A percentile compares a stretch with the other conserved stretches of the same genome.
Conservation (phyloP, 2,797 vertebrate genomes). For the Galago senegalensis region DNA sequence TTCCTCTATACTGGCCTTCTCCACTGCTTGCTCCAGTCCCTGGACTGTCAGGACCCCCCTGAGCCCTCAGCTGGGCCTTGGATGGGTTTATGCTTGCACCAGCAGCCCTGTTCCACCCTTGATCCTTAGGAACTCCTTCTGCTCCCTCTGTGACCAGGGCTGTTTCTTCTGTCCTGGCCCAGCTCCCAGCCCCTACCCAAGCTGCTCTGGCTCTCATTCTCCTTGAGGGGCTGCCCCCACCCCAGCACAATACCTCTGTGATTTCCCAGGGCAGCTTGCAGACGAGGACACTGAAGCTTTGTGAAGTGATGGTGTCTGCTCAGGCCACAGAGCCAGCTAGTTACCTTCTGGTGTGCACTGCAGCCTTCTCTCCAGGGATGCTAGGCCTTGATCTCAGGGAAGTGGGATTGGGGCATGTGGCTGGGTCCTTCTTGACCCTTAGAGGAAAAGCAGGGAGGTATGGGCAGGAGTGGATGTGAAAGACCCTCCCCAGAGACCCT, state of each 20-base stretch:
- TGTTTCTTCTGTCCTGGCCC: not conserved
- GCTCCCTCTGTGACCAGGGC: not conserved
- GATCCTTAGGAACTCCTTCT: not conserved
- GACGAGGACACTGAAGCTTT: not conserved
- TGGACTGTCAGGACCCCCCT: not conserved
- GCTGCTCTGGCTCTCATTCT: not conserved
- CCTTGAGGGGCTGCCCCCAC: not conserved
- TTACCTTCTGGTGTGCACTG: no score
- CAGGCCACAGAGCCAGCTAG: not conserved
- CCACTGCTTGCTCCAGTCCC: not conserved
- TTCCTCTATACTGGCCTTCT: not conserved
- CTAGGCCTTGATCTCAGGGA: not conserved
- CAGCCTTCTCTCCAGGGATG: not conserved
- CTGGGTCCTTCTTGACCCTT: not conserved
- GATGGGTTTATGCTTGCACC: not conserved
- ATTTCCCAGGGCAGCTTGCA: not conserved
- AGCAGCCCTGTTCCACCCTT: not conserved
- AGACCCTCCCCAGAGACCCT: not conserved
- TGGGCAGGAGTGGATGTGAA: not conserved
- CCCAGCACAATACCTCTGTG: not conserved
- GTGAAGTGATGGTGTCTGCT: fast-evolving
- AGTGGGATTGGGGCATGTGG: not conserved
- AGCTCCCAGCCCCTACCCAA: fast-evolving
- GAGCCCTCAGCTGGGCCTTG: not conserved
- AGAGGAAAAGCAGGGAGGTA: not conserved